phyloP scores from a whole-genome alignment of 2,113 vertebrate species.

The Oryzias javanicus region DNA sequence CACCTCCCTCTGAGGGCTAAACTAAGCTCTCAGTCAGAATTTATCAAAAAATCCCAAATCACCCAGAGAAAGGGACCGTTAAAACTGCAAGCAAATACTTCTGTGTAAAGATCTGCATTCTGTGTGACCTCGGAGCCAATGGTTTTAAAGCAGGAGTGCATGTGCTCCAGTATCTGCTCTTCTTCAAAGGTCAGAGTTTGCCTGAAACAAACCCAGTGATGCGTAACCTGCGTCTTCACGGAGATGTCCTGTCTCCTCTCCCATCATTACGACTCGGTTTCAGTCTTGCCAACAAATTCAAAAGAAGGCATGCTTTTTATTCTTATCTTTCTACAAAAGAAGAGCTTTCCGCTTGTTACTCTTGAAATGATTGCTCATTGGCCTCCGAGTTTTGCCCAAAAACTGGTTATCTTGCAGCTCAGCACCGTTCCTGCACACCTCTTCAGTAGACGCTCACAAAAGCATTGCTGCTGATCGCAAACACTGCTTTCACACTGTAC shows the following conservation, averaged over 20 bases:
- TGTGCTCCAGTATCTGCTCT: too few relatives aligned
- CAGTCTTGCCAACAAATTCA: slow-evolving; percentile 1
- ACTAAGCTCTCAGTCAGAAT: too few relatives aligned
- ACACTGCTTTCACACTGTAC: background rate
- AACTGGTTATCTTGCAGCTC: background rate
- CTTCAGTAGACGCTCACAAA: background rate
- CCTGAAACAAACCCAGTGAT: slow-evolving; percentile 3
- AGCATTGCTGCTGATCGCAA: background rate
- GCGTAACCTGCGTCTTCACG: background rate
- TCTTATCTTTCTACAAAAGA: background rate
- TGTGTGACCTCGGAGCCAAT: background rate
- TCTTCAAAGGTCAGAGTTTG: background rate
- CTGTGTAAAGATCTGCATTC: background rate
- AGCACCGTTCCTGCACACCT: background rate
- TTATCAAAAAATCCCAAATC: too few relatives aligned
- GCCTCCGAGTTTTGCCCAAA: background rate
- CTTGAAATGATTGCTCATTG: slow-evolving; percentile 5
- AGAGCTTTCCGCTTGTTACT: background rate
- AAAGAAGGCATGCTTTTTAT: background rate
- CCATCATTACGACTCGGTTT: background rate
- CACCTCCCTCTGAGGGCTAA: too few relatives aligned
- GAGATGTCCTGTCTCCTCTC: slow-evolving; percentile 1
- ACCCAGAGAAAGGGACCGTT: too few relatives aligned
- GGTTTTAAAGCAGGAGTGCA: too few relatives aligned
- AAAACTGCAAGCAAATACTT: too few relatives aligned